Evolutionary conservation across 2,888 invertebrate species (phyloP).

Genomic region (Trissolcus brochymenae): DNA sequence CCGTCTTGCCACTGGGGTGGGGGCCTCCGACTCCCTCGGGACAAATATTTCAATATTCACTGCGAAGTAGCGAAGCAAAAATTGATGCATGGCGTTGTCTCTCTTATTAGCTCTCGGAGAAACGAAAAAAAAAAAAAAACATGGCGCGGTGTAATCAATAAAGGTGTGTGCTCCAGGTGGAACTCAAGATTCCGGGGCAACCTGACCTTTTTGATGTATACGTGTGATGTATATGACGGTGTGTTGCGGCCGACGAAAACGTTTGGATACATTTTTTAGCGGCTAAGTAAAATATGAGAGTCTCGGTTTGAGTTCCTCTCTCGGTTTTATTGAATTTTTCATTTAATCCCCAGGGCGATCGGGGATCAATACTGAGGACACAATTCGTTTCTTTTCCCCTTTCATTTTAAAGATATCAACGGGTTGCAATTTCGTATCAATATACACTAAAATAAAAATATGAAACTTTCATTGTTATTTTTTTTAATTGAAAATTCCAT

Average conservation of each 20-base stretch:
- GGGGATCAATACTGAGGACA: slow-evolving; percentile 30
- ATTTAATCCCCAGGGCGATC: slow-evolving; percentile 30
- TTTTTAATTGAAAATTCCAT: slow-evolving; percentile 39
- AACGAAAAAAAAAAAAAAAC: too few relatives aligned
- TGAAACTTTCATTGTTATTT: background rate
- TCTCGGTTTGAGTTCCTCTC: slow-evolving; percentile 26
- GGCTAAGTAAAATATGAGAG: slow-evolving; percentile 52
- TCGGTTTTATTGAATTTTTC: slow-evolving; percentile 54
- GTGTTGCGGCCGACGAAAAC: slow-evolving; percentile 43
- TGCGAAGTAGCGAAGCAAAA: slow-evolving; percentile 63
- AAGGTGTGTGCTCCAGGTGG: slow-evolving; percentile 60
- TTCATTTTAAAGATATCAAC: background rate
- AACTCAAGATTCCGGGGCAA: slow-evolving; percentile 58
- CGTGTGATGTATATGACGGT: slow-evolving; percentile 52
- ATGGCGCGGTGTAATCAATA: slow-evolving; percentile 58
- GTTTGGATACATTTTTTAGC: slow-evolving; percentile 56
- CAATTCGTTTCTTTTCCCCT: background rate
- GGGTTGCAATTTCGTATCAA: background rate
- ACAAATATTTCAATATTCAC: slow-evolving; percentile 72
- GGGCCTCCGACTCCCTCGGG: slow-evolving; percentile 57
- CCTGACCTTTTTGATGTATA: slow-evolving; percentile 60
- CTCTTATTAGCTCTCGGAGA: slow-evolving; percentile 32
- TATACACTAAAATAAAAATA: background rate
- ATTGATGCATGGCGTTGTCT: slow-evolving; percentile 60
- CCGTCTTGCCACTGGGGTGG: slow-evolving; percentile 31